Conservation (phyloP, 1,140 invertebrate species). For the Adoxophyes honmai region DNA sequence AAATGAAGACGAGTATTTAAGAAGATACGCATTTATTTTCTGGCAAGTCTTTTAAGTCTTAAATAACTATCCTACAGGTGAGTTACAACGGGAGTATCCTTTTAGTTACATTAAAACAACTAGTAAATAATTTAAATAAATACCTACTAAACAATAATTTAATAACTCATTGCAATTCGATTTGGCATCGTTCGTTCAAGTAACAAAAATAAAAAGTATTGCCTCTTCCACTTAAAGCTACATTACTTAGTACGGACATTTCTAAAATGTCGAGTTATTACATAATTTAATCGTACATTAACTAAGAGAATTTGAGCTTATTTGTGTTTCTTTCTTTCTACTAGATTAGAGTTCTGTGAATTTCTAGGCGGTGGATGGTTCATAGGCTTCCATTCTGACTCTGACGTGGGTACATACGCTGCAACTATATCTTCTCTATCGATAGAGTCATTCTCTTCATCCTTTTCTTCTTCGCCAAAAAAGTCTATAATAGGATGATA, state of each 20-base stretch:
- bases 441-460: constrained; percentile 45
- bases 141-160: constrained; percentile 30
- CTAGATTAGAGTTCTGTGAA: constrained; percentile 31
- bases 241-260: neutral
- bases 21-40: constrained; percentile 22
- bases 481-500: constrained; percentile 92
- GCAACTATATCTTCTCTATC: constrained; percentile 61
- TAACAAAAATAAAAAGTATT: constrained; percentile 14
- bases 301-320: constrained; percentile 18
- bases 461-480: constrained; percentile 78
- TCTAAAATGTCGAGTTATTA: neutral
- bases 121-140: constrained; percentile 39
- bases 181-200: constrained; percentile 49
- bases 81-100: constrained; percentile 3
- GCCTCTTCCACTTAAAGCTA: neutral
- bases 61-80: constrained; percentile 21
- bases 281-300: neutral
- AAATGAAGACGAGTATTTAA: constrained; percentile 17
- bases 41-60: constrained; percentile 42
- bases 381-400: constrained; percentile 73
- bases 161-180: constrained; percentile 39
- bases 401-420: constrained; percentile 37
- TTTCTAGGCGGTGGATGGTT: constrained; percentile 45
- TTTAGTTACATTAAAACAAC: constrained; percentile 17
- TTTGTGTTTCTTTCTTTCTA: constrained; percentile 44